Evolutionary conservation across 1,140 invertebrate genomes (phyloP).

Genomic region (Drosophila tani): DNA sequence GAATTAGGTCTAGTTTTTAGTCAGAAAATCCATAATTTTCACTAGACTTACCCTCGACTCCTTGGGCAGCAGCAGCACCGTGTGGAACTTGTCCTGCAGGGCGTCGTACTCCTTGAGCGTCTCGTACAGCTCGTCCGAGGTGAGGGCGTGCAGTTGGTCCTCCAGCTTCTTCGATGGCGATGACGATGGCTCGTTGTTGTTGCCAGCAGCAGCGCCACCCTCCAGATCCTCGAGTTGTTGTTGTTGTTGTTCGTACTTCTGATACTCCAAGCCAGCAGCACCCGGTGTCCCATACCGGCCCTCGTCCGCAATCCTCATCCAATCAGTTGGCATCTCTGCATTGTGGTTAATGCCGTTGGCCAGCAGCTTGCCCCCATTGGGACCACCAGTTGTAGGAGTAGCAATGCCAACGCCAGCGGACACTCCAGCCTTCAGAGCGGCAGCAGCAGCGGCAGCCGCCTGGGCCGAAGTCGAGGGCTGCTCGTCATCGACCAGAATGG

Average conservation of each 20-base stretch:
- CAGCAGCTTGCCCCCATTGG: slow-evolving; percentile 41
- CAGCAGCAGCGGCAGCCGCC: slow-evolving; percentile 60
- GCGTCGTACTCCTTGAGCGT: slow-evolving; percentile 89
- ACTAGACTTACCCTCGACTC: slow-evolving; percentile 85
- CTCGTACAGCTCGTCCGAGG: slow-evolving; percentile 86
- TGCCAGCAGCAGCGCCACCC: slow-evolving; percentile 19
- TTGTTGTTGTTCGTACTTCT: slow-evolving; percentile 79
- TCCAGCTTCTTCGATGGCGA: slow-evolving; percentile 64
- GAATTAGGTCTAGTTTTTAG: background rate
- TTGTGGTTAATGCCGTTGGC: slow-evolving; percentile 61
- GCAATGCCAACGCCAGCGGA: slow-evolving; percentile 16
- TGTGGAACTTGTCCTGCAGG: slow-evolving; percentile 90
- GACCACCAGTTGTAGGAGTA: slow-evolving; percentile 11
- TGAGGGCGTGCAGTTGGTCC: slow-evolving; percentile 69
- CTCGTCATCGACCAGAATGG: slow-evolving; percentile 77
- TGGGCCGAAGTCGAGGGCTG: slow-evolving; percentile 79
- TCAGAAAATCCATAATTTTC: slow-evolving; percentile 1
- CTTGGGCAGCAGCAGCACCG: slow-evolving; percentile 87
- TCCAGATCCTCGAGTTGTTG: slow-evolving; percentile 61
- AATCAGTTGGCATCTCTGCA: slow-evolving; percentile 83
- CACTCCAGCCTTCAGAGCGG: slow-evolving; percentile 3
- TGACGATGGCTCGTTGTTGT: slow-evolving; percentile 55
- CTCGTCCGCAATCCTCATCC: slow-evolving; percentile 84
- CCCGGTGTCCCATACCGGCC: slow-evolving; percentile 85
- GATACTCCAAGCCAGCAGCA: slow-evolving; percentile 85